Base-by-base conservation (phyloP, 1,140 invertebrate species). In the Pseudomyrmex pallidus region DNA sequence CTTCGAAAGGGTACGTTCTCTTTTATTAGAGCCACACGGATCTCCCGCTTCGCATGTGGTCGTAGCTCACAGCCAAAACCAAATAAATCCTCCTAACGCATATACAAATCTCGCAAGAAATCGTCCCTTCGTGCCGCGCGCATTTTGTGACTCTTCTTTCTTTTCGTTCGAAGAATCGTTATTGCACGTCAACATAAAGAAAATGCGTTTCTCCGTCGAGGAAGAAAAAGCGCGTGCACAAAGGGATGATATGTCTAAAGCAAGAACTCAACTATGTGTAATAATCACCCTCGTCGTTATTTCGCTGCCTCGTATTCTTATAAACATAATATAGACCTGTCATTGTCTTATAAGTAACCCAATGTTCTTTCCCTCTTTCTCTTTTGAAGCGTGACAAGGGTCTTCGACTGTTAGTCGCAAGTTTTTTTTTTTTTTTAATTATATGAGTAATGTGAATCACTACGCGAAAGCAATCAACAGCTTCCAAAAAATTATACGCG, bases 51-150 rank as follows among this genome's bases (percentile, higher is more conserved):
- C 62, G 57, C 67, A 77, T 87, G 66, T 87, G 78, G 73, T 87
- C 87, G 84, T 85, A 90, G 84, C 90, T 92, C 92, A 92, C 92
- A 92, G 92, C 92, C 92, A 91, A 91, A 90, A 82, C 78, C 68
- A 82, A 82, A 82, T 70, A 61, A 80, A 80, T 61, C 35, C 17
- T 54, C 48, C 66, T 72, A 80, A 61, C 50, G 50, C 15, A 15
- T 35, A 48, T 54, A 17, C 9, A 13, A 52, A 12, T 80, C 44
- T 80, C 54, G 80, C 68, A 5, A n/a, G 22, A 57, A 77, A 46
- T 17, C 52, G 57, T 84, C 50, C 68, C 78, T 56, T 62, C 52
- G 56, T 72, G 46, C 2, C 44, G 44, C 50, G 22, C 83, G 48
- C 22, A 22, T 70, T 46, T 76, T 22, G 22, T 46, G 7, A 13